Base-by-base conservation (phyloP, 2,113 vertebrate species). In the Dicentrarchus labrax region DNA sequence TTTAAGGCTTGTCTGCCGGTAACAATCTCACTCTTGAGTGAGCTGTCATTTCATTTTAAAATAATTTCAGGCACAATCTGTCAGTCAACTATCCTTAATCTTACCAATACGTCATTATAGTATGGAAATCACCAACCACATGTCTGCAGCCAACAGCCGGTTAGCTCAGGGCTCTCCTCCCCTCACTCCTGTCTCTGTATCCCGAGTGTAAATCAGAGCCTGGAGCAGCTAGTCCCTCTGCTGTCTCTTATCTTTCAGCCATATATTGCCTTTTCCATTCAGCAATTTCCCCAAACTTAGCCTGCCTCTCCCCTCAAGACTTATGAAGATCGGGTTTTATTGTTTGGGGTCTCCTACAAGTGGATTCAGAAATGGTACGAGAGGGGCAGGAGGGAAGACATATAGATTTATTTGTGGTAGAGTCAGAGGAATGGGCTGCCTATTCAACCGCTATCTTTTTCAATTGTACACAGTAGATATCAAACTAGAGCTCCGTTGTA, bases 221-320 rank as follows among this genome's bases (percentile, higher is more conserved):
- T 90, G 76, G 82, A 93, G 94, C 92, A 85, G 76, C 78, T 6
- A 75, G 67, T 88, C 83, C 69, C 88, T 66, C 57, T 4, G 79
- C 86, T 76, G 82, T 57, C 57, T 87, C 86, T 91, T 91, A 89
- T 94, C 85, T 89, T 88, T 79, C 75, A 91, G 89, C 80, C 68
- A 85, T 91, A 93, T 95, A 93, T 91, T 93, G 81, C 86, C 82
- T 91, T 91, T 93, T 89, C 76, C 78, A 82, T 88, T 84, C 88
- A 72, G 85, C 91, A 92, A 92, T 92, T 93, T 92, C 84, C 76
- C 85, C 79, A 87, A 94, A 92, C 75, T 86, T 91, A 82, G 81
- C 84, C 80, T 8, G 56, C 71, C 73, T 88, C 72, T 78, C 66
- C 85, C 77, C 81, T 88, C 76, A 59, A 87, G 89, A 91, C 84